Conservation (phyloP, 2,888 invertebrate species). For the Tenthredo notha region DNA sequence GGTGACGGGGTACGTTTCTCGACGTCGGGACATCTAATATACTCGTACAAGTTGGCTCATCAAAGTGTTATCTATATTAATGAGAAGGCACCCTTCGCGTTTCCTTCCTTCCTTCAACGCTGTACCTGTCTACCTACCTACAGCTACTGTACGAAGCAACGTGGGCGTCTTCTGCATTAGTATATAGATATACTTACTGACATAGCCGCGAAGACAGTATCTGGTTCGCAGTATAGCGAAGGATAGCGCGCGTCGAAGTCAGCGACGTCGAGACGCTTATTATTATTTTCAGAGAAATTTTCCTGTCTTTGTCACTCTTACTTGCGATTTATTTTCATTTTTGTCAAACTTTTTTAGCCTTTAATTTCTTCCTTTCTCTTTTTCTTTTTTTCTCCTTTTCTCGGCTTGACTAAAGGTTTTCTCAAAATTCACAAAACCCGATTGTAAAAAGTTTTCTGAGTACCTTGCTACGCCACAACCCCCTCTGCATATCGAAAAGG, state of each 20-base stretch:
- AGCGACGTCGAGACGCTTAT: neutral
- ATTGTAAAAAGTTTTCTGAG: conserved; percentile 31
- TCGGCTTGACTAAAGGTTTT: conserved; percentile 47
- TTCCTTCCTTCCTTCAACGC: conserved; percentile 40
- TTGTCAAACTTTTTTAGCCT: conserved; percentile 46
- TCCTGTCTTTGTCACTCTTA: neutral
- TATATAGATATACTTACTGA: neutral
- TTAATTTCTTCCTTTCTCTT: neutral
- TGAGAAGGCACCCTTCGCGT: conserved; percentile 58
- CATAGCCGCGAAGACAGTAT: neutral
- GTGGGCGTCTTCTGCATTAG: neutral
- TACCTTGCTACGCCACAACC: neutral
- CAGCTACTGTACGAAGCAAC: neutral
- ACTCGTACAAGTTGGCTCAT: conserved; percentile 58
- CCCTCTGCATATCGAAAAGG: neutral
- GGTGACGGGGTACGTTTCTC: neutral
- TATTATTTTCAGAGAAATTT: conserved; percentile 3
- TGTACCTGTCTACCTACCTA: neutral
- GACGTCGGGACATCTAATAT: conserved; percentile 54
- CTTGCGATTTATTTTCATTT: conserved; percentile 12
- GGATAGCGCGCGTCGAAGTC: neutral
- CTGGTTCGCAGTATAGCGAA: neutral
- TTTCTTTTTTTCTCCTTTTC: too few relatives aligned
- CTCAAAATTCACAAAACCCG: conserved; percentile 60
- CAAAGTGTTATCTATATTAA: conserved; percentile 67